Percentiles rank a stretch among this genome's conserved stretches.
These are phyloP conservation scores for Ctenosaura bakeri DNA, from an alignment of 2,797 vertebrate species.

Conservation along the genomic window DNA sequence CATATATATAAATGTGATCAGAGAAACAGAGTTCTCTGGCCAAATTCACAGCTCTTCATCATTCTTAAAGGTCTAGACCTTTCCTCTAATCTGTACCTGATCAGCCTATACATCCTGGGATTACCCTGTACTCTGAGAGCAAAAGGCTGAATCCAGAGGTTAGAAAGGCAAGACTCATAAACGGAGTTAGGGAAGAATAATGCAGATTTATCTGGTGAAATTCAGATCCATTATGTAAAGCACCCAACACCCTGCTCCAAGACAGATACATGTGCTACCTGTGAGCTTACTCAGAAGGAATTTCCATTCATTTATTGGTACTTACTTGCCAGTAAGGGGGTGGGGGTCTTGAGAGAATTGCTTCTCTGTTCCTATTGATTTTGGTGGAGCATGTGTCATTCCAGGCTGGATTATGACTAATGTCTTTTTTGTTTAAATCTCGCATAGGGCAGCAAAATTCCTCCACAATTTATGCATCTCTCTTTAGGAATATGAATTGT, in stretches of 20 bases:
- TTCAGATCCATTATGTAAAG: neutral
- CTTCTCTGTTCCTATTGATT: neutral
- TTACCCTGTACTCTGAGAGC: neutral
- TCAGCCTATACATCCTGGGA: neutral
- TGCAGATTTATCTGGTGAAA: neutral
- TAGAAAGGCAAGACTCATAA: neutral
- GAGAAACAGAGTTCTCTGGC: neutral
- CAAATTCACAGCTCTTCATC: neutral
- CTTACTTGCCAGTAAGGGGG: too few relatives aligned
- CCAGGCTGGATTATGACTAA: too few relatives aligned
- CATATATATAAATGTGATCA: neutral
- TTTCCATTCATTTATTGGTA: neutral
- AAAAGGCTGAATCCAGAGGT: neutral
- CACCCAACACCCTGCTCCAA: neutral
- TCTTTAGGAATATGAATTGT: neutral
- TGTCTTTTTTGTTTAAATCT: neutral
- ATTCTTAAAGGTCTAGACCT: neutral
- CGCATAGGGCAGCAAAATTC: neutral
- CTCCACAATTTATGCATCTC: neutral
- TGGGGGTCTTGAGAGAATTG: neutral
- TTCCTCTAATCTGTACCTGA: neutral
- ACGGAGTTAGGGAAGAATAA: neutral
- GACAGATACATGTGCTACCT: neutral
- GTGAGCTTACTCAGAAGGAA: too few relatives aligned
- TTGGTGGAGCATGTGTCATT: neutral